phyloP scores from a whole-genome alignment of 2,888 invertebrate genomes.

The Drosophila anomelani region DNA sequence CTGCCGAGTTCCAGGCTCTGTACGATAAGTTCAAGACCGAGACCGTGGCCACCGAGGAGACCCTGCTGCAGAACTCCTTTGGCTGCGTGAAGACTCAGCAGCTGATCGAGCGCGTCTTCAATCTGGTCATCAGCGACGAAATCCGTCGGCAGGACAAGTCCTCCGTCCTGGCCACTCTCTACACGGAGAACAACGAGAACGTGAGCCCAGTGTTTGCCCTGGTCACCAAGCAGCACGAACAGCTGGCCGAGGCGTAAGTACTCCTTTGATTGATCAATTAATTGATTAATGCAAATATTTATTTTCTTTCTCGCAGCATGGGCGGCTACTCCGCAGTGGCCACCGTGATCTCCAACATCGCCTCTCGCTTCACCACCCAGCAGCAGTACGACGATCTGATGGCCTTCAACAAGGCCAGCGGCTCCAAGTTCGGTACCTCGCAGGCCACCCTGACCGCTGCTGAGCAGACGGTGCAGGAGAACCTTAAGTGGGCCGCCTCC shows the following conservation, averaged over 20 bases:
- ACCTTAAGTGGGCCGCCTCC: conserved; percentile 79
- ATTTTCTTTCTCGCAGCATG: conserved; percentile 65
- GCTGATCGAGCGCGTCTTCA: conserved; percentile 86
- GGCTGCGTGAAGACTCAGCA: conserved; percentile 87
- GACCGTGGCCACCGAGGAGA: conserved; percentile 89
- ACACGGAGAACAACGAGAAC: conserved; percentile 86
- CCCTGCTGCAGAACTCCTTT: conserved; percentile 87
- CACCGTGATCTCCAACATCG: conserved; percentile 79
- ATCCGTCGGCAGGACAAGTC: conserved; percentile 83
- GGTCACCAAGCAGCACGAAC: conserved; percentile 77
- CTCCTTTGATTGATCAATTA: not conserved
- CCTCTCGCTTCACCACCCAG: conserved; percentile 80
- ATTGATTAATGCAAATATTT: not conserved
- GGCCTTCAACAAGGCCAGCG: conserved; percentile 69
- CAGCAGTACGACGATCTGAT: conserved; percentile 69
- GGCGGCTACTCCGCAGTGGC: conserved; percentile 80
- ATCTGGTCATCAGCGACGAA: conserved; percentile 84
- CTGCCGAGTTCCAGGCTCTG: conserved; percentile 88
- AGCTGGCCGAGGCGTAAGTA: conserved; percentile 79
- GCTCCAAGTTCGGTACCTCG: conserved; percentile 74
- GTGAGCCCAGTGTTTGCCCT: conserved; percentile 86
- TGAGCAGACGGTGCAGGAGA: conserved; percentile 73
- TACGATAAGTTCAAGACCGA: conserved; percentile 87
- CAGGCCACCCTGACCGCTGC: conserved; percentile 70
- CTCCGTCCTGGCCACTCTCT: conserved; percentile 84